Evolutionary conservation across 2,797 vertebrate species (phyloP).

Genomic region (Amniataba percoides): DNA sequence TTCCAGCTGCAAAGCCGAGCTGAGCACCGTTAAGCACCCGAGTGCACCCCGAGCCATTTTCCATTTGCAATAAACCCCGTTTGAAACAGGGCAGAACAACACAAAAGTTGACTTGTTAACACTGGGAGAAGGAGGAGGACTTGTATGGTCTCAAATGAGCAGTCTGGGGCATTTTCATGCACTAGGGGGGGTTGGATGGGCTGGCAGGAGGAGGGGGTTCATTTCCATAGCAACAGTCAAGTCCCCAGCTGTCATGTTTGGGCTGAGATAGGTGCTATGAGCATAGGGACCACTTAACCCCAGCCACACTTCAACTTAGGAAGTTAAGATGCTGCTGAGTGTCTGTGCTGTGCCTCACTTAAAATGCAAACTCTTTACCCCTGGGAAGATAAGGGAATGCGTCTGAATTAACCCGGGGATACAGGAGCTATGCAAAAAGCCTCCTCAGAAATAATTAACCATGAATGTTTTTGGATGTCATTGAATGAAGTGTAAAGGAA

Average conservation of each 20-base stretch:
- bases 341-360: slow-evolving; percentile 85
- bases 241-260: slow-evolving; percentile 90
- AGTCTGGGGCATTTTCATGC: slow-evolving; percentile 84
- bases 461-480: slow-evolving; percentile 83
- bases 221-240: slow-evolving; percentile 88
- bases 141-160: slow-evolving; percentile 85
- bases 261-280: slow-evolving; percentile 86
- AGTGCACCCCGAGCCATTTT: slow-evolving; percentile 73
- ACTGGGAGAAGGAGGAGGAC: slow-evolving; percentile 75
- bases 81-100: slow-evolving; percentile 77
- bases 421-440: slow-evolving; percentile 73
- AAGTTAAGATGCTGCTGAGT: slow-evolving; percentile 88
- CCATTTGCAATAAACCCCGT: slow-evolving; percentile 75
- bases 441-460: slow-evolving; percentile 86
- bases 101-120: slow-evolving; percentile 82
- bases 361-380: slow-evolving; percentile 88
- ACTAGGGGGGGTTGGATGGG: slow-evolving; percentile 45
- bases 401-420: slow-evolving; percentile 83
- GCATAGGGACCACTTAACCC: slow-evolving; percentile 90
- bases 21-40: slow-evolving; percentile 67
- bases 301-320: slow-evolving; percentile 86
- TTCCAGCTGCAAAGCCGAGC: slow-evolving; percentile 74
- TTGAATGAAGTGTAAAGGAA: slow-evolving; percentile 61
- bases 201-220: slow-evolving; percentile 34
- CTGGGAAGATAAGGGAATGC: slow-evolving; percentile 79